phyloP scores from a whole-genome alignment of 2,888 invertebrate species.

The Netelia inedita region DNA sequence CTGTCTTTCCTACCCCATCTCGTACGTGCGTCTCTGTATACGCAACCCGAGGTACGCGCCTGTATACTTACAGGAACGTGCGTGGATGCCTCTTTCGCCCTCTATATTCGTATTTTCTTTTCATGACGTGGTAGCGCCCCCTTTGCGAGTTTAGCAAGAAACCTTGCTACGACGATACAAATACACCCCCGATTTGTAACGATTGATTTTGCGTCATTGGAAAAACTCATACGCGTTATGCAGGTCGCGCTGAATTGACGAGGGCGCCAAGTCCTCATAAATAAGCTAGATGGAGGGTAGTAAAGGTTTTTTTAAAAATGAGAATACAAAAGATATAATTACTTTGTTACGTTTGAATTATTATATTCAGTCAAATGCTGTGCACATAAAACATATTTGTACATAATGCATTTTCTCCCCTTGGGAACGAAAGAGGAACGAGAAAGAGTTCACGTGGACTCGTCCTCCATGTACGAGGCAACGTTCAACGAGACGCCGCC shows the following conservation, averaged over 20 bases:
- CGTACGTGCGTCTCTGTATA: slow-evolving; percentile 6
- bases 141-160: slow-evolving; percentile 12
- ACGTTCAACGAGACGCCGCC: slow-evolving; percentile 16
- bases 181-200: background rate
- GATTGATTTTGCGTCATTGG: background rate
- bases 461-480: slow-evolving; percentile 7
- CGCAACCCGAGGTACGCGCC: background rate
- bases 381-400: background rate
- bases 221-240: too few species aligned
- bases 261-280: too few species aligned
- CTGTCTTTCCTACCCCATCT: slow-evolving; percentile 27
- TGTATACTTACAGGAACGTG: slow-evolving; percentile 13
- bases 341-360: too few species aligned
- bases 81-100: slow-evolving; percentile 10
- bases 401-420: background rate
- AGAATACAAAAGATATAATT: too few species aligned
- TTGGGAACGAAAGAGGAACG: background rate
- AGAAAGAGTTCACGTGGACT: slow-evolving; percentile 1
- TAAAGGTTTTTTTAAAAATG: too few species aligned
- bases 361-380: too few species aligned
- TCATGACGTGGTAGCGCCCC: slow-evolving; percentile 23
- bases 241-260: too few species aligned
- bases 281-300: too few species aligned
- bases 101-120: background rate
- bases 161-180: background rate